Evolutionary conservation across 2,797 vertebrate genomes (phyloP), one percentile per base, ranked within the genome.

Genomic region (Sebastes matsubarae): DNA sequence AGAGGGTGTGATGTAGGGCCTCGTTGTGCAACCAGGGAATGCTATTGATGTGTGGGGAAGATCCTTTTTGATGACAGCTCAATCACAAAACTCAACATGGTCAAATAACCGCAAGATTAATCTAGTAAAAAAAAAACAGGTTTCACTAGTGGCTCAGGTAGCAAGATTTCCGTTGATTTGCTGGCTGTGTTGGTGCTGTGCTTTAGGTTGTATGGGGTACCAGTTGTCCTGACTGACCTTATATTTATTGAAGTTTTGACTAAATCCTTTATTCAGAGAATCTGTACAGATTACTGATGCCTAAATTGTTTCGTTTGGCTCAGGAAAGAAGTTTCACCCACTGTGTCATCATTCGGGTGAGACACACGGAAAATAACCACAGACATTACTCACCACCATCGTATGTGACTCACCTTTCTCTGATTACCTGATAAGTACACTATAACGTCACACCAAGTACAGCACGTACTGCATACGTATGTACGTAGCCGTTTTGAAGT

Each of bases 281-380:
- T 71, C 9, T 5, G 6, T 64, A 38, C 9, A 0, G 12, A 69
- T 75, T 34, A 22, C 30, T 16, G n/a, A 75, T 24, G 38, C 50
- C 20, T 24, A 46, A 72, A 27, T 16, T 29, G 58, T 77, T 82
- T 54, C 30, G 77, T 73, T 84, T 84, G 83, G 72, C 80, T 38
- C 46, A 32, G 59, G 52, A 77, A 79, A 81, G 50, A 46, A 68
- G 87, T 88, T 88, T 94, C 87, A 89, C 85, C 83, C 32, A 72
- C 7, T 66, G 60, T 90, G 89, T 89, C 88, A 81, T 81, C 82
- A 78, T 79, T 75, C 60, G 83, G 83, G 81, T 90, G 85, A 92
- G 87, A 81, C 80, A 87, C 86, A 89, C 72, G 94, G 93, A 95
- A 95, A 96, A 94, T 90, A 91, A 92, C 83, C 59, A 87, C 64